phyloP scores from a whole-genome alignment of 2,113 vertebrate genomes.

The Oreochromis niloticus region DNA sequence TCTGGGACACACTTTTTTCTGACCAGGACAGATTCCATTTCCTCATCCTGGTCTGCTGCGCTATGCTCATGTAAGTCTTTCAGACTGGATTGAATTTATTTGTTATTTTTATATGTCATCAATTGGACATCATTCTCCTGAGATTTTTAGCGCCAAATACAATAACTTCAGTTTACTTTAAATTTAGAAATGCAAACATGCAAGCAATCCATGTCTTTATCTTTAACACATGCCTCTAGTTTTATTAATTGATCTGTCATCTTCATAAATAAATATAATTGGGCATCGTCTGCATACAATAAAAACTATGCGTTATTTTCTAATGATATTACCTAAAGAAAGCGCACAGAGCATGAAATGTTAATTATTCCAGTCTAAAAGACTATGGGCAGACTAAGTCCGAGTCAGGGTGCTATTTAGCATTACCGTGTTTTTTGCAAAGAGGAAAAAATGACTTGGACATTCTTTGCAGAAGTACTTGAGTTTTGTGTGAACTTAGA shows the following conservation, averaged over 20 bases:
- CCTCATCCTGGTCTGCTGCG: slow-evolving; percentile 92
- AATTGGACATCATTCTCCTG: not conserved
- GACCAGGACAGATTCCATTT: slow-evolving; percentile 91
- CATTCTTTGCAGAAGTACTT: not conserved
- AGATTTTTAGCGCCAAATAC: not conserved
- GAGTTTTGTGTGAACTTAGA: not conserved
- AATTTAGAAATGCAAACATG: not conserved
- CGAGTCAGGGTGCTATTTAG: not conserved
- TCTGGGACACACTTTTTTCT: slow-evolving; percentile 96
- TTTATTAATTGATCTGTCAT: not conserved
- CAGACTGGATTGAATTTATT: not conserved
- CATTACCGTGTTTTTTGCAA: not conserved
- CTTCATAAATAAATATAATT: not conserved
- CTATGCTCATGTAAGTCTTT: slow-evolving; percentile 88
- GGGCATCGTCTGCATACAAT: not conserved
- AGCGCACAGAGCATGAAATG: not conserved
- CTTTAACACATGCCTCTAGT: not conserved
- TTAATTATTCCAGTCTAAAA: not conserved
- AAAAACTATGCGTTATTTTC: not conserved
- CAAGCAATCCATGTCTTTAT: not conserved
- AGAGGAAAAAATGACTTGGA: not conserved
- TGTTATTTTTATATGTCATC: not conserved
- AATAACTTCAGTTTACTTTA: not conserved
- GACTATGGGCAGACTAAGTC: not conserved
- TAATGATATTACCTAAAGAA: not conserved